Evolutionary conservation across 2,113 vertebrate species (phyloP).

Genomic region (Hymenochirus boettgeri): DNA sequence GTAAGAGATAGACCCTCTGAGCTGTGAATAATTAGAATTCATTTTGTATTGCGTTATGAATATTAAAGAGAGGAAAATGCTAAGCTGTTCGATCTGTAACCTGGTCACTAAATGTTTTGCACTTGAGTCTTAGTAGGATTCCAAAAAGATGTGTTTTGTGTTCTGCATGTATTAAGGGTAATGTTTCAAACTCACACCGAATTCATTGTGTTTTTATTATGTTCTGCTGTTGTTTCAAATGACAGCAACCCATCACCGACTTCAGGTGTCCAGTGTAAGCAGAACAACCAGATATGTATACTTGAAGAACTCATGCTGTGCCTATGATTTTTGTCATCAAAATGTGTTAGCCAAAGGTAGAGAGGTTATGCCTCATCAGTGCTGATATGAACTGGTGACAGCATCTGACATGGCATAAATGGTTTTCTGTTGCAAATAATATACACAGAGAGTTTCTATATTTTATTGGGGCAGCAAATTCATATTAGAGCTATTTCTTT

Average conservation of each 20-base stretch:
- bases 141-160: constrained; percentile 4
- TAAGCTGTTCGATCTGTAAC: too few species aligned
- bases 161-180: constrained; percentile 18
- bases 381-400: constrained; percentile 36
- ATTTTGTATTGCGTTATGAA: neutral
- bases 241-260: constrained; percentile 36
- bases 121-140: neutral
- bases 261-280: constrained; percentile 37
- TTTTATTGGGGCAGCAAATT: constrained; percentile 5
- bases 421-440: constrained; percentile 26
- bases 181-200: constrained; percentile 18
- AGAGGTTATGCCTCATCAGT: constrained; percentile 40
- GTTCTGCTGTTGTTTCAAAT: constrained; percentile 26
- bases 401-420: constrained; percentile 30
- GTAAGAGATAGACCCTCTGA: neutral
- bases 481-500: neutral
- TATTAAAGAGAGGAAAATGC: neutral
- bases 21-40: neutral
- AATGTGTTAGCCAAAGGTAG: constrained; percentile 43
- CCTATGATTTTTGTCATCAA: constrained; percentile 41
- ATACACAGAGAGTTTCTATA: constrained; percentile 24
- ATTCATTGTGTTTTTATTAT: constrained; percentile 39
- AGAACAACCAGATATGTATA: constrained; percentile 32
- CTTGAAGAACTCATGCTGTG: constrained; percentile 37
- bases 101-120: constrained; percentile 13